A percentile compares a stretch with the other conserved stretches of the same genome.
Conservation (phyloP, 2,113 vertebrate species). For the Synodontis membranacea region DNA sequence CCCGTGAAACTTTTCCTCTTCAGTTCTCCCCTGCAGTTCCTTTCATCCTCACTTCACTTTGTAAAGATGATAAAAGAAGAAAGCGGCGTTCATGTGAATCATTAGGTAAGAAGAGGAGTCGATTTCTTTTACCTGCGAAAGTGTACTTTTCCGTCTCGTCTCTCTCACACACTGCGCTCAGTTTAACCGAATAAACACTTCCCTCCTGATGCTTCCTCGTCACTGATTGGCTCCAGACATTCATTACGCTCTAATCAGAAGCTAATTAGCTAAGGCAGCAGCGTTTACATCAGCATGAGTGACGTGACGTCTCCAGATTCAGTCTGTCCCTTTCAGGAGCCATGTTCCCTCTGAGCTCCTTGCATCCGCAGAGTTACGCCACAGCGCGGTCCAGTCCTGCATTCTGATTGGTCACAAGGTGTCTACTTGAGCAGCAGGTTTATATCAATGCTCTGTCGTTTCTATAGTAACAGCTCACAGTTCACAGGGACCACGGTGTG, state of each 20-base stretch:
- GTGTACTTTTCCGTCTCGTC: not conserved
- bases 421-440: not conserved
- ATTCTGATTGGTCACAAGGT: too few species aligned
- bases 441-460: too few species aligned
- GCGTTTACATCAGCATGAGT: not conserved
- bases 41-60: conserved; percentile 27
- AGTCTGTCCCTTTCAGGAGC: not conserved
- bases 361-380: not conserved
- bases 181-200: not conserved
- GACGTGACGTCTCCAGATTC: not conserved
- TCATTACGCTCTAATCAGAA: not conserved
- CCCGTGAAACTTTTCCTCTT: conserved; percentile 27
- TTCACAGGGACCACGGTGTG: too few species aligned
- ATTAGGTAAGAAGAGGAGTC: conserved; percentile 6
- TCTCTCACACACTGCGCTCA: not conserved
- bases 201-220: not conserved
- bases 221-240: not conserved
- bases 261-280: not conserved
- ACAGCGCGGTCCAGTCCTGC: not conserved
- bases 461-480: too few species aligned
- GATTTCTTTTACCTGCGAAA: not conserved
- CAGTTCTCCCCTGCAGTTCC: conserved; percentile 15
- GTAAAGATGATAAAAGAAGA: conserved; percentile 34
- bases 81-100: conserved; percentile 17
- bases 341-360: not conserved